phyloP scores from a whole-genome alignment of 2,888 invertebrate species.

The Sinodicranocentrus sp. region DNA sequence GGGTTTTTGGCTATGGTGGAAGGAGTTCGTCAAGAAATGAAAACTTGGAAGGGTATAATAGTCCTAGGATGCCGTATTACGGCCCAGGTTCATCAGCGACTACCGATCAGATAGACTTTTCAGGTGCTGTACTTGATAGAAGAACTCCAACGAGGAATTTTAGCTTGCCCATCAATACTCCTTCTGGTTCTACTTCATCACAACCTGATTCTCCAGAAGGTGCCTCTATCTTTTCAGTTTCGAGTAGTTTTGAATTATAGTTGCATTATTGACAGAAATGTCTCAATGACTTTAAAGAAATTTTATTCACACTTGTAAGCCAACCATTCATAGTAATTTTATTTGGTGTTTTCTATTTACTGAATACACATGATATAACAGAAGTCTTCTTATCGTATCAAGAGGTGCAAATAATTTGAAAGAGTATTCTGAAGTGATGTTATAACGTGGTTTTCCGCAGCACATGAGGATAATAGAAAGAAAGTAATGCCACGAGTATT shows the following conservation, averaged over 20 bases:
- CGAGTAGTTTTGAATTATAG: slow-evolving; percentile 9
- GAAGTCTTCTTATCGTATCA: no score
- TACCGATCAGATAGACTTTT: slow-evolving; percentile 43
- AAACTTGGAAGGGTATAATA: slow-evolving; percentile 35
- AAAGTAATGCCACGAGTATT: slow-evolving; percentile 45
- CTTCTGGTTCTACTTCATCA: slow-evolving; percentile 68
- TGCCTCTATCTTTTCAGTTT: slow-evolving; percentile 45
- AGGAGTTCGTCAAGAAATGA: slow-evolving; percentile 36
- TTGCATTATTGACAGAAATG: not conserved
- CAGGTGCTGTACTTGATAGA: slow-evolving; percentile 51
- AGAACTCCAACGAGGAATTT: slow-evolving; percentile 54
- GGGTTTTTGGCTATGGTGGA: slow-evolving; percentile 44
- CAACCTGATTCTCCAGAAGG: slow-evolving; percentile 73
- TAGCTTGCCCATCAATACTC: slow-evolving; percentile 68
- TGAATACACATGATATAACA: no score
- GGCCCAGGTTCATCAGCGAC: slow-evolving; percentile 7
- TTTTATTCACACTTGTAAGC: no score
- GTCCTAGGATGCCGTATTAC: slow-evolving; percentile 41
- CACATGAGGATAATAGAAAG: not conserved
- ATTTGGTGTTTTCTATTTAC: no score
- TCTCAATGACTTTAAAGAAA: not conserved
- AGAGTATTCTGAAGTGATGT: no score
- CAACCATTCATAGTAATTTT: no score
- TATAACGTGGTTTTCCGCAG: no score
- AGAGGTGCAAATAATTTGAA: no score